These are phyloP conservation scores for Urocitellus parryii DNA, from an alignment of 2,113 vertebrate genomes.

Conservation along the genomic window DNA sequence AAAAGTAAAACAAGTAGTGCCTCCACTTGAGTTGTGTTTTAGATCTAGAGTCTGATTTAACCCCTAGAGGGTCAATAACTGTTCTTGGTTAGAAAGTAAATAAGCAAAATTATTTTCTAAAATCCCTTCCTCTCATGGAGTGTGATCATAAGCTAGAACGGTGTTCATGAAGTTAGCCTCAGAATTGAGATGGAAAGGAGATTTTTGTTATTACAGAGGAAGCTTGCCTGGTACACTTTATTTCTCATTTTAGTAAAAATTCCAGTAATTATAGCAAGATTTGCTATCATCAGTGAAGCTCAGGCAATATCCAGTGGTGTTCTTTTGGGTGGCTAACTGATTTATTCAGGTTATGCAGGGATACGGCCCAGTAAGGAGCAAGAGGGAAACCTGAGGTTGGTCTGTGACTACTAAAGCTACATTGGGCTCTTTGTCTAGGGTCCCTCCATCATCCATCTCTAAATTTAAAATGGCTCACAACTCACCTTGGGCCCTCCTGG, in stretches of 20 bases:
- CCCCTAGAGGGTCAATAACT: constrained; percentile 34
- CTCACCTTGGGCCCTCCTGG: neutral
- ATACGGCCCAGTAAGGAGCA: neutral
- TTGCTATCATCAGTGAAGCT: constrained; percentile 25
- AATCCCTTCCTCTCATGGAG: neutral
- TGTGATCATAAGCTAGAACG: neutral
- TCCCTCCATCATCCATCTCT: neutral
- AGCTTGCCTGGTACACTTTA: neutral
- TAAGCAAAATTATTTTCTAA: constrained; percentile 11
- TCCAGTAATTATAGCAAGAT: neutral
- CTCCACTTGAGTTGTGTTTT: constrained; percentile 24
- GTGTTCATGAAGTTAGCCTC: neutral
- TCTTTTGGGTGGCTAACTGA: neutral
- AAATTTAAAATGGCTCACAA: constrained; percentile 37
- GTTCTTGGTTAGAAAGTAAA: constrained; percentile 47
- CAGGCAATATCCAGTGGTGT: neutral
- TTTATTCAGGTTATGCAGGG: constrained; percentile 24
- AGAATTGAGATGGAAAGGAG: neutral
- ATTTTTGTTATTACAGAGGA: neutral
- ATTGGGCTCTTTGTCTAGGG: constrained; percentile 23
- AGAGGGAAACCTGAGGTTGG: neutral
- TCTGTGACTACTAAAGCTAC: constrained; percentile 30
- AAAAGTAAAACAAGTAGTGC: neutral
- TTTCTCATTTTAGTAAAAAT: constrained; percentile 48
- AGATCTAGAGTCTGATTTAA: constrained; percentile 36